phyloP scores from a whole-genome alignment of 2,113 vertebrate species.

The Leptosomus discolor region DNA sequence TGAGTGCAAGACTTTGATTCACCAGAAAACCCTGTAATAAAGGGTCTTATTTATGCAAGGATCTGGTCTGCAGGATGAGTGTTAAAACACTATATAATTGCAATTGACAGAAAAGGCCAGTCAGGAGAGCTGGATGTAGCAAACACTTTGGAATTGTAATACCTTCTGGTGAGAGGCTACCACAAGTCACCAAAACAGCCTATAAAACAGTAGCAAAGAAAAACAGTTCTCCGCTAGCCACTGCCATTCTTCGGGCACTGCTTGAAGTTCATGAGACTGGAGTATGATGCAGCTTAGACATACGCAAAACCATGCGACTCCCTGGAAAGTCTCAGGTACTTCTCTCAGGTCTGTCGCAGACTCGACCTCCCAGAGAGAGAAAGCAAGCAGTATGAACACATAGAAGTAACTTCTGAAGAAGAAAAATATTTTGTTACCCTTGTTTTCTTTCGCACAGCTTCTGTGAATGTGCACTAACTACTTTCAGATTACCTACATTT shows the following conservation, averaged over 20 bases:
- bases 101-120: neutral
- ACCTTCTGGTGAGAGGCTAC: neutral
- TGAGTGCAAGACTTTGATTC: neutral
- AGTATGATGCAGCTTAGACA: neutral
- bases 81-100: neutral
- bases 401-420: neutral
- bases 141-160: neutral
- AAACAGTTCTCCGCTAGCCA: neutral
- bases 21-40: neutral
- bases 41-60: neutral
- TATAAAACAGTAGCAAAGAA: neutral
- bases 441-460: neutral
- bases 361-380: neutral
- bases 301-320: neutral
- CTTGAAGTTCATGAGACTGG: neutral
- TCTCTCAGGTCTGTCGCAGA: neutral
- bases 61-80: neutral
- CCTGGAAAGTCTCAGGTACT: neutral
- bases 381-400: neutral
- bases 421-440: neutral
- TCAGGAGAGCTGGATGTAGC: neutral
- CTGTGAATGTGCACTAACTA: no score
- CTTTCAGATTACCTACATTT: neutral
- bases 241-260: neutral
- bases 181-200: neutral